Conservation (phyloP, 2,888 invertebrate genomes). For the Coenonympha arcania region DNA sequence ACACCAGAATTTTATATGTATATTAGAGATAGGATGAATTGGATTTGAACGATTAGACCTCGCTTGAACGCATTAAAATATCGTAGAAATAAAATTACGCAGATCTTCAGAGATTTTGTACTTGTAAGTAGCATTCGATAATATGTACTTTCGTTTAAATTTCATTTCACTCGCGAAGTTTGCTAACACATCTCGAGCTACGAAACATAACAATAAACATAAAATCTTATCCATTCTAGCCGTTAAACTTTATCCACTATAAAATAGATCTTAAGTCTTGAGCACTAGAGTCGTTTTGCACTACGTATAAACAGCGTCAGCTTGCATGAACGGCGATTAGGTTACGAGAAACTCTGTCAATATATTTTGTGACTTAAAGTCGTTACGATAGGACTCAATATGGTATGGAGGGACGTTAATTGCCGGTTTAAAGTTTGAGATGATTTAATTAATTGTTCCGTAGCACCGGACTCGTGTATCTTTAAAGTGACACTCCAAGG, state of each 20-base stretch:
- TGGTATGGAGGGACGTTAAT: conserved; percentile 3
- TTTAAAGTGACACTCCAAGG: not conserved
- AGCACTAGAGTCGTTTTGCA: not conserved
- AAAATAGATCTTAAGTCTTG: conserved; percentile 1
- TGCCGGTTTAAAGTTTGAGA: conserved; percentile 9
- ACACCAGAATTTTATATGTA: no score
- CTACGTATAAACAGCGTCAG: not conserved
- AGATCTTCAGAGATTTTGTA: no score
- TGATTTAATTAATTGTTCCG: conserved; percentile 13
- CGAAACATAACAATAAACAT: conserved; percentile 5
- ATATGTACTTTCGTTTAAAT: not conserved
- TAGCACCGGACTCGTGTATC: conserved; percentile 2
- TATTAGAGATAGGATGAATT: no score
- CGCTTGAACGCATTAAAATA: no score
- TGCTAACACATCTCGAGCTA: conserved; percentile 1
- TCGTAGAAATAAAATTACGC: no score
- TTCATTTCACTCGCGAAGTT: not conserved
- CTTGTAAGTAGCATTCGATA: no score
- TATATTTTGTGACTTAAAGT: not conserved
- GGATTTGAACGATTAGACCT: no score
- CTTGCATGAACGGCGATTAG: conserved; percentile 9
- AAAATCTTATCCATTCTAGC: conserved; percentile 6
- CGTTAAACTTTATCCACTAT: conserved; percentile 1
- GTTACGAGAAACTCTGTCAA: conserved; percentile 4
- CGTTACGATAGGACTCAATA: not conserved